Conservation (phyloP, 2,888 invertebrate genomes). For the Conchocele bisecta region DNA sequence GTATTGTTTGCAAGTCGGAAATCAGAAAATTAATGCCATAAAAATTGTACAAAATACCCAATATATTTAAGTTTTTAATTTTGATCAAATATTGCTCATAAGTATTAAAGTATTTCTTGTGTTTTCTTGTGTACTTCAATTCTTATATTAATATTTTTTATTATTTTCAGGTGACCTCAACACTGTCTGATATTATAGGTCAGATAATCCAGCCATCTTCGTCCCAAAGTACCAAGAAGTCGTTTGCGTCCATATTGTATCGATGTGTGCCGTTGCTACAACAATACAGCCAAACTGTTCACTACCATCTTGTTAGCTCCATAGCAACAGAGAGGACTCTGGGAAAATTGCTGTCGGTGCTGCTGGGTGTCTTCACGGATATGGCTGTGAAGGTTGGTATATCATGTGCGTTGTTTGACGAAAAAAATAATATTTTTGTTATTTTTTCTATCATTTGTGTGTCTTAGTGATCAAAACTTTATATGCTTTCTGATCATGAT, state of each 20-base stretch:
- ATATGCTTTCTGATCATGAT: background rate
- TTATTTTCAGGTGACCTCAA: background rate
- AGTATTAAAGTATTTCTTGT: no score
- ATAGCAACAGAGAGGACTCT: conserved; percentile 90
- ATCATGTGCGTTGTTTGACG: background rate
- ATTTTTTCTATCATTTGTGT: background rate
- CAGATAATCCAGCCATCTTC: no score
- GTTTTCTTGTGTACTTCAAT: no score
- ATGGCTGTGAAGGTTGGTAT: conserved; percentile 87
- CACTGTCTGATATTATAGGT: no score
- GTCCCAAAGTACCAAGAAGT: no score
- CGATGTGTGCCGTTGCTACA: conserved; percentile 87
- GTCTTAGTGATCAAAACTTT: background rate
- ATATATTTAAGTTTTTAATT: no score
- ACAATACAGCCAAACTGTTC: conserved; percentile 89
- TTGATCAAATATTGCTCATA: no score
- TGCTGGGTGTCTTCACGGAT: conserved; percentile 93
- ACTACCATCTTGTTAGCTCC: conserved; percentile 91
- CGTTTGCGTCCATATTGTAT: conserved; percentile 1
- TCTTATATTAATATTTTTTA: no score
- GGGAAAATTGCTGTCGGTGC: conserved; percentile 91
- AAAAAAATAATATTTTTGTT: background rate
- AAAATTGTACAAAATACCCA: no score
- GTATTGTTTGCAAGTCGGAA: no score
- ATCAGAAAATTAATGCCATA: no score